These are phyloP conservation scores for Habroteleia sp. DNA, from an alignment of 2,888 invertebrate species.

Conservation along the genomic window DNA sequence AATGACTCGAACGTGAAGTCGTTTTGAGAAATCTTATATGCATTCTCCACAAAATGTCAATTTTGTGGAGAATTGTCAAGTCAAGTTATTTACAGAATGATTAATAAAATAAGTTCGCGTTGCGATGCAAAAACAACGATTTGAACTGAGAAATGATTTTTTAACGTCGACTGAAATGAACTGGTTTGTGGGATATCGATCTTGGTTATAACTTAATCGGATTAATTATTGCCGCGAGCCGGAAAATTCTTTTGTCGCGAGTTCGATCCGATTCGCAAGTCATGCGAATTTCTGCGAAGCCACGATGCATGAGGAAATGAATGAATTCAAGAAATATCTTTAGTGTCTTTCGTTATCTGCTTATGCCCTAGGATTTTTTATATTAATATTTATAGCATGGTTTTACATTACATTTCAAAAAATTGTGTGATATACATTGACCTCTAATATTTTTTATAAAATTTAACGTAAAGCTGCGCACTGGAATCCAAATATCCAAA, in stretches of 20 bases:
- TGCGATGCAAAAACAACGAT: not conserved
- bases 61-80: constrained; percentile 19
- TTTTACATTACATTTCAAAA: too few species aligned
- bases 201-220: constrained; percentile 6
- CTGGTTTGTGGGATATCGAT: constrained; percentile 9
- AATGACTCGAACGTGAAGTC: constrained; percentile 3
- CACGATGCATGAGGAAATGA: not conserved
- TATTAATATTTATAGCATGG: too few species aligned
- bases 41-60: constrained; percentile 22
- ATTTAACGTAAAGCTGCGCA: too few species aligned
- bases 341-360: too few species aligned
- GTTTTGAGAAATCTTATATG: constrained; percentile 13
- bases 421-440: too few species aligned
- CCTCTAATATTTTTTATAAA: too few species aligned
- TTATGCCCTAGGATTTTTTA: too few species aligned
- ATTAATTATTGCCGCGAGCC: not conserved
- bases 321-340: too few species aligned
- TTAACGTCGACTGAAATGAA: not conserved
- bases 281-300: constrained; percentile 1
- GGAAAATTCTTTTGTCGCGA: not conserved
- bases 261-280: not conserved
- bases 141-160: too few species aligned
- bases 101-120: constrained; percentile 14
- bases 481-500: too few species aligned
- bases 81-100: constrained; percentile 41